These are phyloP conservation scores for Regulus satrapa DNA, from an alignment of 2,113 vertebrate species.

Conservation along the genomic window DNA sequence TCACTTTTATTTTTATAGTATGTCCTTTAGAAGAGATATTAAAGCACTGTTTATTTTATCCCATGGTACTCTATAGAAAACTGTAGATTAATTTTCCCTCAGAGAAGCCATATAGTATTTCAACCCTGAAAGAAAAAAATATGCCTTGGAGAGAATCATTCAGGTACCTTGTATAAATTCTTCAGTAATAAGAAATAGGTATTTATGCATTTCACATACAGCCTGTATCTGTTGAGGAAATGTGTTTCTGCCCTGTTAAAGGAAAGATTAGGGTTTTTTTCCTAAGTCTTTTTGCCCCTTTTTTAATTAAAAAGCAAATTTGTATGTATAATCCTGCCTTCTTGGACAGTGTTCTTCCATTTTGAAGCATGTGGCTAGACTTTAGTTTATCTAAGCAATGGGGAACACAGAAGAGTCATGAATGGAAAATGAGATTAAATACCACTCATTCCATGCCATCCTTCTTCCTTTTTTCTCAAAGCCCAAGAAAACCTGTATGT, in stretches of 20 bases:
- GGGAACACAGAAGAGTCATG: not conserved
- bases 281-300: not conserved
- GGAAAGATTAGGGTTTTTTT: not conserved
- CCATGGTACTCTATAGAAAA: not conserved
- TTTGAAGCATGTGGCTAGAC: not conserved
- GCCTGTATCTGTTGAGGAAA: not conserved
- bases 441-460: not conserved
- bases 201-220: not conserved
- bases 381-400: not conserved
- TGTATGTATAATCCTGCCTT: not conserved
- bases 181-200: not conserved
- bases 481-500: not conserved
- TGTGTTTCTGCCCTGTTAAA: not conserved
- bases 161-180: constrained; percentile 2
- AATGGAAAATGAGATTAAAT: not conserved
- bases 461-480: not conserved
- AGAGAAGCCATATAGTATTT: constrained; percentile 13
- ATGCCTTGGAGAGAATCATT: constrained; percentile 24
- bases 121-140: constrained; percentile 12
- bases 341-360: not conserved
- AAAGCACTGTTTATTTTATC: constrained; percentile 54
- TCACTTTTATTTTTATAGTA: constrained; percentile 13
- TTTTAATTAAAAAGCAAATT: not conserved
- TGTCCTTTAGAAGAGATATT: constrained; percentile 30
- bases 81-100: constrained; percentile 1